phyloP scores from a whole-genome alignment of 2,888 invertebrate genomes.

The Eilema caniola region DNA sequence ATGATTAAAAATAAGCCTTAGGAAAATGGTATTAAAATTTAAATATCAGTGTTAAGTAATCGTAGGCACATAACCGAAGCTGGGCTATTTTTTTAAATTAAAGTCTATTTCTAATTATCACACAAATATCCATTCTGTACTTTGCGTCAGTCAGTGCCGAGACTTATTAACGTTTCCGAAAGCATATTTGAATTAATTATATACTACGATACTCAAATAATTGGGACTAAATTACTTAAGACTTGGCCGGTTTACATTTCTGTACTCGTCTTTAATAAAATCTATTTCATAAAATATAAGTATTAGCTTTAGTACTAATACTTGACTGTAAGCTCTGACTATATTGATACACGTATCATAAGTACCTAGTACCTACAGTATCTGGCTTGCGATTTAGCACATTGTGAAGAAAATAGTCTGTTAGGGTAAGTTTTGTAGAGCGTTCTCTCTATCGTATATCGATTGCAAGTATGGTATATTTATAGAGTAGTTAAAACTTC shows the following conservation, averaged over 20 bases:
- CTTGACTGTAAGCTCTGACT: constrained; percentile 47
- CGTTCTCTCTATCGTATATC: neutral
- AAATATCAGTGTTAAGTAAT: neutral
- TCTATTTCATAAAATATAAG: constrained; percentile 28
- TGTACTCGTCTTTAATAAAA: constrained; percentile 16
- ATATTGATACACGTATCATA: constrained; percentile 28
- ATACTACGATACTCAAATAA: constrained; percentile 49
- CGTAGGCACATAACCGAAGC: neutral
- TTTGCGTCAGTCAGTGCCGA: neutral
- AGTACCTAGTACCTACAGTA: neutral
- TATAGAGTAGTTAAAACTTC: neutral
- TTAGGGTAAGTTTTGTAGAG: no score
- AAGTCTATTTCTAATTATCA: neutral
- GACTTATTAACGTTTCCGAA: neutral
- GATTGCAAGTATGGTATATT: neutral
- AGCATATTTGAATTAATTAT: constrained; percentile 42
- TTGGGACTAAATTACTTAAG: constrained; percentile 48
- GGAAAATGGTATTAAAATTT: no score
- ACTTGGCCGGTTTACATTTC: constrained; percentile 30
- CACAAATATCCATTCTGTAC: neutral
- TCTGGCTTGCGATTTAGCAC: no score
- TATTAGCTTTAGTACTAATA: constrained; percentile 47
- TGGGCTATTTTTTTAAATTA: neutral
- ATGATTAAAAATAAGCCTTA: neutral
- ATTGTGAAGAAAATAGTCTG: no score